A percentile compares a stretch with the other conserved stretches of the same genome.
Evolutionary conservation across 2,113 vertebrate species (phyloP).

Genomic region (Neodontobutis hainanensis): DNA sequence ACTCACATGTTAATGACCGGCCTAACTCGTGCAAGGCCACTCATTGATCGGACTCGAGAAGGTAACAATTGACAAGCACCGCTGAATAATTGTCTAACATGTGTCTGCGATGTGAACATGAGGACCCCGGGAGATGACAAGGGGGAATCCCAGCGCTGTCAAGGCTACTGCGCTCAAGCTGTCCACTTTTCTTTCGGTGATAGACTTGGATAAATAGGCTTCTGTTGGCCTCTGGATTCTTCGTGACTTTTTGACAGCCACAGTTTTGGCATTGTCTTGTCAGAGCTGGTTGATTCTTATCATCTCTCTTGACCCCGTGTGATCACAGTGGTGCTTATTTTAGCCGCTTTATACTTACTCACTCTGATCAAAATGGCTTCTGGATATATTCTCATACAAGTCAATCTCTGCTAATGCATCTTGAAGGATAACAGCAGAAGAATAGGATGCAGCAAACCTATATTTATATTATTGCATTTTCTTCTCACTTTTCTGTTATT

Average conservation of each 20-base stretch:
- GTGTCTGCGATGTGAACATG: conserved; percentile 16
- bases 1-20: conserved; percentile 76
- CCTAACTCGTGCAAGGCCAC: conserved; percentile 56
- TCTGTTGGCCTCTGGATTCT: conserved; percentile 48
- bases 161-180: conserved; percentile 50
- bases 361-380: conserved; percentile 9
- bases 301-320: conserved; percentile 36
- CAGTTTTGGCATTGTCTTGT: conserved; percentile 48
- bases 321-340: conserved; percentile 30
- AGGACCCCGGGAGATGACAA: conserved; percentile 58
- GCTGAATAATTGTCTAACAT: conserved; percentile 70
- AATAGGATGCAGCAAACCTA: neutral
- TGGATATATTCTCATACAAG: neutral
- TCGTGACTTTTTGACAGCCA: conserved; percentile 51
- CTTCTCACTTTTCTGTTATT: neutral
- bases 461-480: neutral
- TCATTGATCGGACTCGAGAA: conserved; percentile 75
- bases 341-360: conserved; percentile 29
- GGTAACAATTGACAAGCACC: conserved; percentile 75
- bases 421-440: conserved; percentile 3
- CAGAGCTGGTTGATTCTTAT: conserved; percentile 16
- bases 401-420: neutral
- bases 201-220: conserved; percentile 55
- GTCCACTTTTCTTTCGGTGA: conserved; percentile 46
- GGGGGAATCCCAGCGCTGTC: conserved; percentile 66